Evolutionary conservation across 2,797 vertebrate species (phyloP), one percentile per base, ranked within the genome.

Genomic region (Anomalospiza imberbis): DNA sequence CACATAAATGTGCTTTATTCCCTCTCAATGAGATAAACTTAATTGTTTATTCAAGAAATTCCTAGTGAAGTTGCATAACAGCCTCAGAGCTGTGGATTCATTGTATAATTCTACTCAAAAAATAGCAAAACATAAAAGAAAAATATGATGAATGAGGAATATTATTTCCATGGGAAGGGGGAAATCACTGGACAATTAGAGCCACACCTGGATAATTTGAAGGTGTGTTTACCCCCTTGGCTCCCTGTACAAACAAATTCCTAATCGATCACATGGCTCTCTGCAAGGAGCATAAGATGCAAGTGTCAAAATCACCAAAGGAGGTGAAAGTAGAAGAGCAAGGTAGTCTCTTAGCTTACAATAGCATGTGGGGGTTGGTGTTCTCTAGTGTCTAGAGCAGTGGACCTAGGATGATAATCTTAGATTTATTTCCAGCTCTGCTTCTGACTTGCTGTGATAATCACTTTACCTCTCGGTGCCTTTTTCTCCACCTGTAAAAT

Each of bases 381-480:
- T 94, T 95, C 89, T 93, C 87, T 96, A 97, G 95, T 68, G 95
- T 96, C 95, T 97, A 96, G 95, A 94, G 88, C 95, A 87, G 91
- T 91, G 89, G 91, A 91, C 91, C 88, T 95, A 95, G 95, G 93
- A 95, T 93, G 94, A 94, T 93, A 91, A 94, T 92, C 93, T 91
- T 75, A 89, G 94, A 89, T 70, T 96, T 95, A 91, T 89, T 95
- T 93, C 93, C 93, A 68, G 75, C 95, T 97, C 93, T 95, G 70
- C 93, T 94, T 86, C 84, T 95, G 91, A 88, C 91, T 95, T 88
- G 88, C 91, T 95, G 85, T 94, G 74, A 91, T 91, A 94, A 93
- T 86, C 93, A 77, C 81, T 96, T 94, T 87, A 88, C 73, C 81
- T 95, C 94, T 96, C 55, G 26, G 76, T 93, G 91, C 91, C 93